Evolutionary conservation across 2,797 vertebrate genomes (phyloP).

Genomic region (Pachyuromys duprasi): DNA sequence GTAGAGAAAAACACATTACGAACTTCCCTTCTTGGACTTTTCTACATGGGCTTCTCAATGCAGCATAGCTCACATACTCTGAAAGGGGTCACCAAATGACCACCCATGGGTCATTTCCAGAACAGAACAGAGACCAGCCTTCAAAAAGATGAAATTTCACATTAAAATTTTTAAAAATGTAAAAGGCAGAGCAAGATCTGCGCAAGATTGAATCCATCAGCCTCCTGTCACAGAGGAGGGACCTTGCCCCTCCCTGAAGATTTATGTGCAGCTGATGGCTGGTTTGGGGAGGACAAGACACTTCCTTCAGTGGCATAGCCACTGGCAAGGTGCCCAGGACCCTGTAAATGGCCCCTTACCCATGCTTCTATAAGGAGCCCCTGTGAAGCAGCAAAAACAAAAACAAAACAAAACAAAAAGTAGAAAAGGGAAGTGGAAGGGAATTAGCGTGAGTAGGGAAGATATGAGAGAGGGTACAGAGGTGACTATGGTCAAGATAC

Average conservation of each 20-base stretch:
- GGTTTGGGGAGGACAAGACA: not conserved
- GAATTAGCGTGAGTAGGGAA: not conserved
- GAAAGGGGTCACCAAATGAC: not conserved
- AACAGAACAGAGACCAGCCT: not conserved
- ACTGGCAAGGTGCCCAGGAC: not conserved
- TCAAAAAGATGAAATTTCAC: not conserved
- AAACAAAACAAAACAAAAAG: not conserved
- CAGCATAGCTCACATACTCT: not conserved
- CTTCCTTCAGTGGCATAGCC: not conserved
- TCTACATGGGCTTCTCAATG: not conserved
- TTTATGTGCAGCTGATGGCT: not conserved
- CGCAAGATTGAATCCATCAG: not conserved
- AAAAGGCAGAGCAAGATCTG: not conserved
- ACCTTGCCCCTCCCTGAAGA: not conserved
- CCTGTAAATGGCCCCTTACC: not conserved
- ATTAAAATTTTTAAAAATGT: conserved; percentile 6
- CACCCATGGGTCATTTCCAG: not conserved
- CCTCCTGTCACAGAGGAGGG: not conserved
- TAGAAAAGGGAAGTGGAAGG: not conserved
- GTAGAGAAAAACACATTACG: not conserved
- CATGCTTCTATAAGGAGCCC: no score
- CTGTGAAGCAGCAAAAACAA: not conserved
- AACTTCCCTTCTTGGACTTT: not conserved
- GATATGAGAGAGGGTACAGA: not conserved
- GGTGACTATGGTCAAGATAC: no score